A percentile compares a stretch with the other conserved stretches of the same genome.
Evolutionary conservation across 2,888 invertebrate genomes (phyloP).

Genomic region (Cosmia trapezina): DNA sequence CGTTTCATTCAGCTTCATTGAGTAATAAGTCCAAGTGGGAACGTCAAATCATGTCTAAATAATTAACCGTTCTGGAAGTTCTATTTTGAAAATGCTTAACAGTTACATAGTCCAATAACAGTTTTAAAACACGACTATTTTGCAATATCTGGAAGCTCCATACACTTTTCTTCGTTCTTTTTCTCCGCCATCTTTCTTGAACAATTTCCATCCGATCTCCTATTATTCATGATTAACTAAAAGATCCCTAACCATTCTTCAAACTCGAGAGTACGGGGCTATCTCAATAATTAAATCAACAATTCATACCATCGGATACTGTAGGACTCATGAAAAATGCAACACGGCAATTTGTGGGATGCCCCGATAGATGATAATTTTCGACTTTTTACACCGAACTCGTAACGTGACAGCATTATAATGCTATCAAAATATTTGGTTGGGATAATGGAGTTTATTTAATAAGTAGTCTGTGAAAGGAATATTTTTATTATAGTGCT

Average conservation of each 20-base stretch:
- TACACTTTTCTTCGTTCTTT: background rate
- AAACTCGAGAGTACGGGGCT: constrained; percentile 56
- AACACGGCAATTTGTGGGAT: constrained; percentile 85
- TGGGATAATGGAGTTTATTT: constrained; percentile 40
- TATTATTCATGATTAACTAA: constrained; percentile 61
- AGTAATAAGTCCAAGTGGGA: background rate
- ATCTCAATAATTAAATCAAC: constrained; percentile 88
- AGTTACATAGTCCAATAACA: background rate
- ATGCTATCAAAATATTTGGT: constrained; percentile 41
- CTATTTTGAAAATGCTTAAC: background rate
- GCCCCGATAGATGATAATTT: constrained; percentile 76
- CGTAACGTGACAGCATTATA: constrained; percentile 61
- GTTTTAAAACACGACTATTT: constrained; percentile 1
- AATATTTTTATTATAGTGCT: constrained; percentile 10
- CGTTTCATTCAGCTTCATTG: background rate
- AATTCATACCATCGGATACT: constrained; percentile 84
- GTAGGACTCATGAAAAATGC: constrained; percentile 87
- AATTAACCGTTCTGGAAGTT: background rate
- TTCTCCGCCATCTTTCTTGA: constrained; percentile 4
- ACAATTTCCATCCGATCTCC: constrained; percentile 28
- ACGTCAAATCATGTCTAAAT: background rate
- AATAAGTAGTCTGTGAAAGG: constrained; percentile 9
- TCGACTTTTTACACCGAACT: constrained; percentile 69
- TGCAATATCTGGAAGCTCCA: background rate
- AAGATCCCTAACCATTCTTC: constrained; percentile 61